Percentiles rank a stretch among this genome's conserved stretches.
These are phyloP conservation scores for Oryzias curvinotus DNA, from an alignment of 2,113 vertebrate genomes.

Conservation along the genomic window DNA sequence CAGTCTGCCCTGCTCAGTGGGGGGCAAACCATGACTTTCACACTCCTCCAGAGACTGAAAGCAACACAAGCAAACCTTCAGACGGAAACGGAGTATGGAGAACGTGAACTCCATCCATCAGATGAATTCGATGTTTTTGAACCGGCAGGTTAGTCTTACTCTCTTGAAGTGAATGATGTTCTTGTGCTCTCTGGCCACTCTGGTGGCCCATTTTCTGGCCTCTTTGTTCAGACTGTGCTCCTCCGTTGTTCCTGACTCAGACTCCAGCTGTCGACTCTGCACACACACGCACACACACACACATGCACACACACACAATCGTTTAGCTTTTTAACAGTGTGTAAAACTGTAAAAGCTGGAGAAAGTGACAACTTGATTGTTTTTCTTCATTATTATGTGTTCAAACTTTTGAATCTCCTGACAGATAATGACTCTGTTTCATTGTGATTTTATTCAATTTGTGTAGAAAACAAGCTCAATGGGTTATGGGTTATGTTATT, in stretches of 20 bases:
- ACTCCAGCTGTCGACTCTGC: constrained; percentile 94
- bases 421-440: too few relatives aligned
- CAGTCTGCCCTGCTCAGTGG: constrained; percentile 86
- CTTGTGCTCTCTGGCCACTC: constrained; percentile 94
- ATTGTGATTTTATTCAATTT: too few relatives aligned
- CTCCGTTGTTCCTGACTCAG: constrained; percentile 92
- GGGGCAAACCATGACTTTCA: constrained; percentile 85
- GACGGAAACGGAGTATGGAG: constrained; percentile 9
- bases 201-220: constrained; percentile 95
- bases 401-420: too few relatives aligned
- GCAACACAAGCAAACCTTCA: constrained; percentile 13
- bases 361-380: too few relatives aligned
- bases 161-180: constrained; percentile 91
- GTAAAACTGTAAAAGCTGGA: too few relatives aligned
- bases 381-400: too few relatives aligned
- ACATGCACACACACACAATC: neutral
- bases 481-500: too few relatives aligned
- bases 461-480: too few relatives aligned
- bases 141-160: constrained; percentile 75
- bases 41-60: constrained; percentile 88
- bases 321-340: too few relatives aligned
- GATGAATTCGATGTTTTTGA: too few relatives aligned
- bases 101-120: neutral
- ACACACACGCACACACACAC: constrained; percentile 7
- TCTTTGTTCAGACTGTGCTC: constrained; percentile 99